Conservation (phyloP, 2,113 vertebrate species). For the Colinus virginianus region DNA sequence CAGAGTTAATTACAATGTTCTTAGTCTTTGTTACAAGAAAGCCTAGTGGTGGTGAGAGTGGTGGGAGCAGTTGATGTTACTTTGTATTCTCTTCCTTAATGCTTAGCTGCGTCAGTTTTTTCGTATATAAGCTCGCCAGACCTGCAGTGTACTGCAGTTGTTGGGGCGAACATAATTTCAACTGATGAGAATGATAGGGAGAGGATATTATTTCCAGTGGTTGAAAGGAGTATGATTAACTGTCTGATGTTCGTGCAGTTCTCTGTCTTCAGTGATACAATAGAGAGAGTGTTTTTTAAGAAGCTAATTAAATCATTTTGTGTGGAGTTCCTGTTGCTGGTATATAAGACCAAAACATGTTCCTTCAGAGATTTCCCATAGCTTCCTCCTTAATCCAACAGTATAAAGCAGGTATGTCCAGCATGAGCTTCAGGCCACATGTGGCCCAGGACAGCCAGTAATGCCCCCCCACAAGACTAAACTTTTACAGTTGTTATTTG, state of each 20-base stretch:
- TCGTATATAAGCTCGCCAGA: not conserved
- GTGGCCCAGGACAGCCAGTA: too few species aligned
- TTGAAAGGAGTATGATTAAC: not conserved
- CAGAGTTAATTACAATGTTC: constrained; percentile 56
- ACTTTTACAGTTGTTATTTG: too few species aligned
- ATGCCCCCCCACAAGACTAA: too few species aligned
- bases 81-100: constrained; percentile 24
- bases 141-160: not conserved
- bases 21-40: constrained; percentile 50
- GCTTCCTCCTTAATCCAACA: not conserved
- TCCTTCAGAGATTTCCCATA: not conserved
- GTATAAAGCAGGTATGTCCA: not conserved
- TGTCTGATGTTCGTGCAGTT: not conserved
- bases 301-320: not conserved
- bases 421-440: not conserved
- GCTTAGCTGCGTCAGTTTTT: constrained; percentile 8
- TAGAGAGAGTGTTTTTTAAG: not conserved
- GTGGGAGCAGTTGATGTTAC: not conserved
- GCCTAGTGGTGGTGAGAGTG: constrained; percentile 50
- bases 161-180: not conserved
- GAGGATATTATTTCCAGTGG: not conserved
- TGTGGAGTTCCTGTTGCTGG: not conserved
- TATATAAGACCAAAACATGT: not conserved
- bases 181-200: not conserved
- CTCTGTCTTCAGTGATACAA: not conserved